phyloP scores from a whole-genome alignment of 1,140 invertebrate genomes.

The Trichogramma pretiosum region DNA sequence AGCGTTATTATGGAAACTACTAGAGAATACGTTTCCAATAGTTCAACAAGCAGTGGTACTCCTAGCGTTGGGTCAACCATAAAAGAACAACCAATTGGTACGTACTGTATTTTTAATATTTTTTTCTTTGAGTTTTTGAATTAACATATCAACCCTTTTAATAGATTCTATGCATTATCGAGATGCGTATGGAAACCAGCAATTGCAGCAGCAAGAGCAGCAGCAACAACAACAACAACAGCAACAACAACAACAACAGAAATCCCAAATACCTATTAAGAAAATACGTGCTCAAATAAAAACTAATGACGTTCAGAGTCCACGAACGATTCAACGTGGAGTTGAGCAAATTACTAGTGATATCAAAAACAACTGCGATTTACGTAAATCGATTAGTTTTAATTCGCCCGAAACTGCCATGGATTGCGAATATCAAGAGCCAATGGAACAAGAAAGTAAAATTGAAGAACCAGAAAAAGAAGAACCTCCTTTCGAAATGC shows the following conservation, averaged over 20 bases:
- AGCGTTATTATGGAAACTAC: conserved; percentile 39
- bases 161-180: no score
- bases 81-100: conserved; percentile 28
- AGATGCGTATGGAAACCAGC: no score
- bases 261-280: conserved; percentile 25
- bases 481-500: conserved; percentile 34
- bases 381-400: conserved; percentile 37
- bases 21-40: conserved; percentile 37
- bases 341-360: conserved; percentile 43
- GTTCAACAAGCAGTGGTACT: conserved; percentile 28
- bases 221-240: not conserved
- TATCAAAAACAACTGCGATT: conserved; percentile 41
- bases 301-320: conserved; percentile 42
- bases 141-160: no score
- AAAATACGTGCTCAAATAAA: conserved; percentile 40
- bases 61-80: conserved; percentile 32
- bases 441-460: conserved; percentile 31
- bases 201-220: no score
- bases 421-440: conserved; percentile 37
- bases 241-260: not conserved
- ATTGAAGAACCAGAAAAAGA: conserved; percentile 24
- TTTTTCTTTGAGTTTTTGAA: no score
- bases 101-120: no score
- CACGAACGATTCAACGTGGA: conserved; percentile 41
- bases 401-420: conserved; percentile 24